Evolutionary conservation across 1,140 invertebrate genomes (phyloP).

Genomic region (Cyrtorhinus lividipennis): DNA sequence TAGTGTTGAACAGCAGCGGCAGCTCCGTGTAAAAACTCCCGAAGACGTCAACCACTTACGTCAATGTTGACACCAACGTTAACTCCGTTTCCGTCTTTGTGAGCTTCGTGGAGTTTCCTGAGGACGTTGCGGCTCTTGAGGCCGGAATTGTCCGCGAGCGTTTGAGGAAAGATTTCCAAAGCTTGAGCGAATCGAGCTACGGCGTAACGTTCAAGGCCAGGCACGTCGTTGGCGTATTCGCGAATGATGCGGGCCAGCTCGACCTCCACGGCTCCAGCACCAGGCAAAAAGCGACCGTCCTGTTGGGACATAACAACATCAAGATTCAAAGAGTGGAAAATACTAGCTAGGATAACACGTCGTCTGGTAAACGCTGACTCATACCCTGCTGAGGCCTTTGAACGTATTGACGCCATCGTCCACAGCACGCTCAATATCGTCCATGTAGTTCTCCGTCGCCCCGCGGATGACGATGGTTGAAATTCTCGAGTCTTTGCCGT

Average conservation of each 20-base stretch:
- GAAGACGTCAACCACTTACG: conserved; percentile 36
- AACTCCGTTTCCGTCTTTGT: conserved; percentile 67
- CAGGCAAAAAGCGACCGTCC: conserved; percentile 71
- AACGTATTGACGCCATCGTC: conserved; percentile 99
- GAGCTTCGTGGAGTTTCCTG: conserved; percentile 81
- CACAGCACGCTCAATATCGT: conserved; percentile 94
- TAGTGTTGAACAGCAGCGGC: too few species aligned
- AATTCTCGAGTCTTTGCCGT: conserved; percentile 65
- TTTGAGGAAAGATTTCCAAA: conserved; percentile 79
- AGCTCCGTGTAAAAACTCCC: too few species aligned
- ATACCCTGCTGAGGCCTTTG: conserved; percentile 60
- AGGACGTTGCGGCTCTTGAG: conserved; percentile 72
- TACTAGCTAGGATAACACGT: too few species aligned
- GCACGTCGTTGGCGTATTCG: conserved; percentile 82
- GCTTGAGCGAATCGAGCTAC: conserved; percentile 88
- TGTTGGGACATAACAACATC: too few species aligned
- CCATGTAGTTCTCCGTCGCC: conserved; percentile 96
- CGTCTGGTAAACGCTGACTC: too few species aligned
- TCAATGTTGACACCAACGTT: conserved; percentile 81
- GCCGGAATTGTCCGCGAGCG: conserved; percentile 89
- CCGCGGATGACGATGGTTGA: conserved; percentile 90
- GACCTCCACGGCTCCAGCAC: conserved; percentile 89
- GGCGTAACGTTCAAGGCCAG: conserved; percentile 93
- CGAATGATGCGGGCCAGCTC: conserved; percentile 81
- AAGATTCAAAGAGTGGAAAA: too few species aligned